Base-by-base conservation (phyloP, 2,797 vertebrate genomes). In the Sitta carolinensis region DNA sequence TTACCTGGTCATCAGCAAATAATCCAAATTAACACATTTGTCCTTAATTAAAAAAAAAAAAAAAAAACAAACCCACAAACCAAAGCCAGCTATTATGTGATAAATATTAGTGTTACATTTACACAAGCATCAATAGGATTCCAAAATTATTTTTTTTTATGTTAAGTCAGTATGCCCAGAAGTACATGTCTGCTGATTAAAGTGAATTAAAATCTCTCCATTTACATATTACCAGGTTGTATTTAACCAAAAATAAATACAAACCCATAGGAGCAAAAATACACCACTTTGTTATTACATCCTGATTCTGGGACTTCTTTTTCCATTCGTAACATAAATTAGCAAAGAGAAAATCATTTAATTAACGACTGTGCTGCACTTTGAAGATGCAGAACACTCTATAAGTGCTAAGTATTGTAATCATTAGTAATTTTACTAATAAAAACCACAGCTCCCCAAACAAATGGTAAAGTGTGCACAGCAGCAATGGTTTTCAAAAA, bases 361-460 rank as follows among this genome's bases (percentile, higher is more conserved):
- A 97, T 97, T 97, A 97, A 94, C 13, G 80, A 43, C 72, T 93
- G 77, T 91, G 62, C 95, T 87, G 88, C 94, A 96, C 96, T 97
- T 97, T 97, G 96, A 97, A 97, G 97, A 94, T 95, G 95, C 50
- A 81, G 93, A 90, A 74, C 73, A 54, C 93, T 84, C 42, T 95
- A 16, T 95, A 94, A 96, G 95, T 83, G 95, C 96, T 92, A 95
- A 96, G 92, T 95, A 94, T 91, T 94, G 90, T 96, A 95, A 94
- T 95, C 95, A 97, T 96, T 97, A 97, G 95, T 96, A 95, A 96
- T 96, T 95, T 96, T 95, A 63, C 96, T 96, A 96, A 89, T 93
- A 96, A 96, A 96, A 94, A 76, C 78, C 0, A 0, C 47, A 51
- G 64, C 72, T 96, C 51, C 88, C 79, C 87, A 93, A 96, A 90